Evolutionary conservation across 2,888 invertebrate species (phyloP), one percentile per base, ranked within the genome.

Genomic region (Cinara cedri): DNA sequence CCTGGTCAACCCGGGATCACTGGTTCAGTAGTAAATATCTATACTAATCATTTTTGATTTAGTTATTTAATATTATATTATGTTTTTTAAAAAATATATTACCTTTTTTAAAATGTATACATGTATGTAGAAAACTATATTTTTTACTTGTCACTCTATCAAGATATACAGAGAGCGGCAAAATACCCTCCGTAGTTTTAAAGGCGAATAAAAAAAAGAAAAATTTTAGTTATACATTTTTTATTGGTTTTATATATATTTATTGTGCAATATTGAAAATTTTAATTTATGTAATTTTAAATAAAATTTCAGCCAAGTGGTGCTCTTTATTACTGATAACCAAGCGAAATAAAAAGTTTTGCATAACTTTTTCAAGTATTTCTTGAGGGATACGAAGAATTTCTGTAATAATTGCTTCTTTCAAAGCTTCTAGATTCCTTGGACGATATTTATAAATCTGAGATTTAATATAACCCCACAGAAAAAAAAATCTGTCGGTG

Each of bases 1-100:
- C 84, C 88, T n/a, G 93, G 95, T 9, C 90, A 90, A 34, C 86
- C 90, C 84, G 92, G 91, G 85, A 86, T 55, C 42, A 66, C 80
- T 8, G 78, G 76, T 34, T 72, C 68, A 46, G 44, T 75, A 65
- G 81, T 81, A 74, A 72, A n/a, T 57, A 34, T 34, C 0, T 60
- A 8, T 60, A 26, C 10, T 34, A 19, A 34, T 13, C 11, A n/a
- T n/a, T 65, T 4, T 55, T 21, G 11, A 55, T 55, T 55, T 13
- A 21, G 21, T 11, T 9, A 57, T 21, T 13, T 4, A 21, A 21
- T 55, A n/a, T 19, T 63, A 42, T 21, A 19, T 26, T 13, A 13
- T 13, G 1, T n/a, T n/a, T 63, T 42, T 6, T 11, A 42, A 16
- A 54, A 9, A 54, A 6, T 51, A n/a, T 51, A 51, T 16, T 4